Evolutionary conservation across 92 coral and sea anemone genomes (phyloP).

Genomic region (Nematostella vectensis): DNA sequence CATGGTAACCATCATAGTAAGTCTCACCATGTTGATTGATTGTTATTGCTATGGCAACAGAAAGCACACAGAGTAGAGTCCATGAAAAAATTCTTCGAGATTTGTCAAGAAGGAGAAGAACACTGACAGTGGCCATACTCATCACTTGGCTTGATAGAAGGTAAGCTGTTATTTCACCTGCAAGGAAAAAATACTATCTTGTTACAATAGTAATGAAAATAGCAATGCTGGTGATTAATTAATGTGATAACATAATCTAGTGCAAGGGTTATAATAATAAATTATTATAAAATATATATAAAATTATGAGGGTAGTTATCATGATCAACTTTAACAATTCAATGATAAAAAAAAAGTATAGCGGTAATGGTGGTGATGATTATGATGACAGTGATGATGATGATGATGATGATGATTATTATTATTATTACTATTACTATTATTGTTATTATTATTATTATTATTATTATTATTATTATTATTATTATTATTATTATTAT

Average conservation of each 20-base stretch:
- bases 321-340: too few relatives aligned
- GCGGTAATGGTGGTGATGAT: too few relatives aligned
- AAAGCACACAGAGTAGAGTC: constrained; percentile 43
- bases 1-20: too few relatives aligned
- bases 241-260: not conserved
- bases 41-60: constrained; percentile 60
- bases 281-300: not conserved
- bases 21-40: constrained; percentile 16
- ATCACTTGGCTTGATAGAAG: constrained; percentile 58
- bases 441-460: too few relatives aligned
- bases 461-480: too few relatives aligned
- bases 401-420: too few relatives aligned
- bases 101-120: constrained; percentile 50
- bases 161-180: constrained; percentile 61
- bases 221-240: not conserved
- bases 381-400: too few relatives aligned
- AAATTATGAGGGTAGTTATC: too few relatives aligned
- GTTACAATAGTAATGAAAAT: not conserved
- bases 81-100: constrained; percentile 48
- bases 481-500: too few relatives aligned
- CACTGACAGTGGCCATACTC: constrained; percentile 65
- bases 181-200: not conserved
- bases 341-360: too few relatives aligned
- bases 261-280: not conserved
- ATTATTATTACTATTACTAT: too few relatives aligned